phyloP scores from a whole-genome alignment of 2,888 invertebrate species.

The Zeuzera pyrina region DNA sequence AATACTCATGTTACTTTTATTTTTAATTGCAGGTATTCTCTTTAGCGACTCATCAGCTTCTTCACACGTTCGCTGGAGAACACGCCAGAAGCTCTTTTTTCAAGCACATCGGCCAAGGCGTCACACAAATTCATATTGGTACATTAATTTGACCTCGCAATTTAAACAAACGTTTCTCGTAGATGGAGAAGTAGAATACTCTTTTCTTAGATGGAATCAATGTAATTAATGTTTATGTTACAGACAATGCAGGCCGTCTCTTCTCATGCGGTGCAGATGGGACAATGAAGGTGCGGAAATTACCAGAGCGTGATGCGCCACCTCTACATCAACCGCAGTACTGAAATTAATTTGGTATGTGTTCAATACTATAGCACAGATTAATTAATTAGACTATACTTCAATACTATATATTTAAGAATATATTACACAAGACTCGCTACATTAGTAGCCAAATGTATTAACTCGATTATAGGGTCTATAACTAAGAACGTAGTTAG shows the following conservation, averaged over 20 bases:
- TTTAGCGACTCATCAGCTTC: conserved; percentile 86
- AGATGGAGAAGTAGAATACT: not conserved
- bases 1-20: too few relatives aligned
- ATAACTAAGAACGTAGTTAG: too few relatives aligned
- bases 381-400: too few relatives aligned
- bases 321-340: conserved; percentile 47
- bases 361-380: too few relatives aligned
- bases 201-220: too few relatives aligned
- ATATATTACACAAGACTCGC: too few relatives aligned
- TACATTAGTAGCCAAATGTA: too few relatives aligned
- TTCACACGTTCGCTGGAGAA: conserved; percentile 93
- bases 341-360: conserved; percentile 13
- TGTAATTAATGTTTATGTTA: too few relatives aligned
- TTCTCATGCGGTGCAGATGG: conserved; percentile 99
- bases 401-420: too few relatives aligned
- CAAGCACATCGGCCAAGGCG: conserved; percentile 97
- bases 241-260: conserved; percentile 88
- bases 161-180: not conserved
- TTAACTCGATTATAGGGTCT: too few relatives aligned
- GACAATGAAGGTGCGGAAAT: conserved; percentile 96
- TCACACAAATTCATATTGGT: conserved; percentile 92
- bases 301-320: conserved; percentile 82
- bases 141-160: too few relatives aligned
- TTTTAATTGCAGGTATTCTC: conserved; percentile 86
- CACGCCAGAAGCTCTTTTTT: conserved; percentile 97